Percentiles rank a stretch among this genome's conserved stretches.
Evolutionary conservation across 2,888 invertebrate genomes (phyloP).

Genomic region (Drosophila incognita): DNA sequence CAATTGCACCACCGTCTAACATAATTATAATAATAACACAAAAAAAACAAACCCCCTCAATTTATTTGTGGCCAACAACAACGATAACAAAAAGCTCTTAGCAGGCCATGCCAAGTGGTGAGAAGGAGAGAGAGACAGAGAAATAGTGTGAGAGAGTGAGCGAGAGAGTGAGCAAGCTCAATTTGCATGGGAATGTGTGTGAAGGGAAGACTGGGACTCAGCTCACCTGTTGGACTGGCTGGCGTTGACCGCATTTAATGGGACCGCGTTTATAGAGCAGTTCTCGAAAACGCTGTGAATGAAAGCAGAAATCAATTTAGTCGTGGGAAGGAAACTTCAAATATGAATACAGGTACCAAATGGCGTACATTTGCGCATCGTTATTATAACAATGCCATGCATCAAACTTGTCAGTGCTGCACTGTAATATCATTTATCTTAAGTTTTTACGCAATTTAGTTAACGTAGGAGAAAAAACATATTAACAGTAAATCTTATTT

Average conservation of each 20-base stretch:
- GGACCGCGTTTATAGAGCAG: conserved; percentile 26
- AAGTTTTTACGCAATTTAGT: background rate
- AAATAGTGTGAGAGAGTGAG: conserved; percentile 10
- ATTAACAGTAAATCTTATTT: background rate
- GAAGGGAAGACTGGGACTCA: conserved; percentile 51
- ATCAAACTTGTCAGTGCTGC: conserved; percentile 4
- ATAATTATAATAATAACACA: conserved; percentile 14
- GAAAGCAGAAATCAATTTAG: conserved; percentile 52
- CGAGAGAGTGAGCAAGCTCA: conserved; percentile 5
- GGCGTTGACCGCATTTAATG: conserved; percentile 49
- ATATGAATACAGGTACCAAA: conserved; percentile 75
- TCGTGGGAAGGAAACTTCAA: conserved; percentile 70
- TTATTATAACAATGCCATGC: conserved; percentile 7
- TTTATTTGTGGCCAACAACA: conserved; percentile 27
- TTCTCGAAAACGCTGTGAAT: conserved; percentile 41
- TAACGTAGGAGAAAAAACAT: background rate
- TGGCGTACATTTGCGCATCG: conserved; percentile 11
- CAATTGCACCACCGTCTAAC: conserved; percentile 53
- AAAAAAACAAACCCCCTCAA: conserved; percentile 4
- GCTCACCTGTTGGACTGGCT: conserved; percentile 66
- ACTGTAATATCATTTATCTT: background rate
- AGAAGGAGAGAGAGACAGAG: conserved; percentile 27
- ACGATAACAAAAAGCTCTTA: conserved; percentile 51
- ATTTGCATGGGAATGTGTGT: conserved; percentile 32
- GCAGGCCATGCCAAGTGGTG: conserved; percentile 13